Conservation (phyloP, 2,888 invertebrate species). For the Nymphalis c-album region DNA sequence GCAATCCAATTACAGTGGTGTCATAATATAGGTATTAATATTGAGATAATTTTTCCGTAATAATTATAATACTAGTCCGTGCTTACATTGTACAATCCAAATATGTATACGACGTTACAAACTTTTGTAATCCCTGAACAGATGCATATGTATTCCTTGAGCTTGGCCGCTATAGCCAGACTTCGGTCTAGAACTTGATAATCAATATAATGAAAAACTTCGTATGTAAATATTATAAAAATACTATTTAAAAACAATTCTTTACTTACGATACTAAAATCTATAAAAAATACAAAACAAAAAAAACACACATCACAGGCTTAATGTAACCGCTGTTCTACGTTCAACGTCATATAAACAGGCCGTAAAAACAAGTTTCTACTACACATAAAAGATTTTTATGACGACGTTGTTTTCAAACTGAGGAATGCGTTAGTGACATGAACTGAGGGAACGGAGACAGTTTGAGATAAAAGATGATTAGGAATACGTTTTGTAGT, state of each 20-base stretch:
- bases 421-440: constrained; percentile 13
- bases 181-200: neutral
- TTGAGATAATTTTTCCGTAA: too few species aligned
- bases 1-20: neutral
- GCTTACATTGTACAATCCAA: too few species aligned
- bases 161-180: too few species aligned
- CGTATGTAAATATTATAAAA: neutral
- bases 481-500: neutral
- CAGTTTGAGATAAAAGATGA: neutral
- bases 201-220: neutral
- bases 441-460: constrained; percentile 6
- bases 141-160: too few species aligned
- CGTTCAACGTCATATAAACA: constrained; percentile 65
- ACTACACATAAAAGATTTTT: constrained; percentile 43
- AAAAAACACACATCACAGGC: constrained; percentile 54
- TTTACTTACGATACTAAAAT: neutral
- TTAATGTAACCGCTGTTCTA: constrained; percentile 58
- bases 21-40: neutral
- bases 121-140: too few species aligned
- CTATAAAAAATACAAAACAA: constrained; percentile 6
- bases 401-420: constrained; percentile 39
- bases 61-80: too few species aligned
- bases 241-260: neutral
- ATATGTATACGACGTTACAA: too few species aligned
- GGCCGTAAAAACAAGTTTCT: constrained; percentile 67